These are phyloP conservation scores for Dipus sagitta DNA, from an alignment of 2,797 vertebrate genomes.

Conservation along the genomic window DNA sequence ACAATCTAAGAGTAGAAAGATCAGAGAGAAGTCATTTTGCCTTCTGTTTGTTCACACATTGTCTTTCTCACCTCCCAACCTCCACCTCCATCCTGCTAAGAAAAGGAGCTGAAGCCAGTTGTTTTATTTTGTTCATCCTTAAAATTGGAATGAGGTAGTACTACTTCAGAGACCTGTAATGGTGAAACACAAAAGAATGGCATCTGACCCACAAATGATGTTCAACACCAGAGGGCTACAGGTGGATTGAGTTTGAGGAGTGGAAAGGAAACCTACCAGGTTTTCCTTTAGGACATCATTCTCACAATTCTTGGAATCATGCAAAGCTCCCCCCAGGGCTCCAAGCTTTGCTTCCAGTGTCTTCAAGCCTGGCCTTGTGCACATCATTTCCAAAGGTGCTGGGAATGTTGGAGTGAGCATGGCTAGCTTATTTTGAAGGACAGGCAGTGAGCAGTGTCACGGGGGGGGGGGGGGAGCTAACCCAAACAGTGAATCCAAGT, in stretches of 20 bases:
- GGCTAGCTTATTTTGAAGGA: not conserved
- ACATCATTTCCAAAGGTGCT: not conserved
- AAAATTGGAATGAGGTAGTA: not conserved
- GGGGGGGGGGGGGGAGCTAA: slow-evolving; percentile 27
- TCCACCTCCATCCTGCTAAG: not conserved
- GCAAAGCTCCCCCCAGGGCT: not conserved
- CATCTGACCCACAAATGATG: not conserved
- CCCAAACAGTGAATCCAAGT: slow-evolving; percentile 26
- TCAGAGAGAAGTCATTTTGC: slow-evolving; percentile 62
- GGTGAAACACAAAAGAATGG: not conserved
- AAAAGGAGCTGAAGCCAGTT: not conserved
- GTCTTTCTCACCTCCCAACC: not conserved
- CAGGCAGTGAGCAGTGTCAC: not conserved
- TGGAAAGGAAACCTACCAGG: slow-evolving; percentile 16
- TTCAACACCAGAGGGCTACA: slow-evolving; percentile 35
- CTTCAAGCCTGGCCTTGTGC: not conserved
- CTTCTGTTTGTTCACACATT: slow-evolving; percentile 50
- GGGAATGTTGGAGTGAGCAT: not conserved
- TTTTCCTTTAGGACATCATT: not conserved
- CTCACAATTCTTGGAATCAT: slow-evolving; percentile 50
- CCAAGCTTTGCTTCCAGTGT: slow-evolving; percentile 43
- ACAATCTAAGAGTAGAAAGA: slow-evolving; percentile 57
- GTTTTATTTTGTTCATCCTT: slow-evolving; percentile 34
- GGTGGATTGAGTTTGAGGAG: slow-evolving; percentile 6
- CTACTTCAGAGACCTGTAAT: not conserved